Conservation (phyloP, 2,113 vertebrate species). For the Todiramphus chloris region DNA sequence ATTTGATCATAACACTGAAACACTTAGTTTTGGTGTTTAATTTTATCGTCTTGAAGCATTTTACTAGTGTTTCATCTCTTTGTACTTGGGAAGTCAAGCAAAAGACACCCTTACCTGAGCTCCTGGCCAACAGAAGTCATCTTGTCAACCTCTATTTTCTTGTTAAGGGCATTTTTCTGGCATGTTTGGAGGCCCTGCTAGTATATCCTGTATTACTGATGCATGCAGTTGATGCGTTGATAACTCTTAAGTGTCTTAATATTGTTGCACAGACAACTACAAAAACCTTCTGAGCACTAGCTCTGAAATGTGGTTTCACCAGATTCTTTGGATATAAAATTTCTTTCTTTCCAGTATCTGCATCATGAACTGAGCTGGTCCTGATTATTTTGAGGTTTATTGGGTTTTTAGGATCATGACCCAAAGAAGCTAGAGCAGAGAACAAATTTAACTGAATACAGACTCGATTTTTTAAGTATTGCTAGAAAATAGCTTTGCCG, state of each 20-base stretch:
- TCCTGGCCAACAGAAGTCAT: neutral
- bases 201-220: neutral
- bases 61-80: neutral
- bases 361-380: neutral
- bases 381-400: constrained; percentile 21
- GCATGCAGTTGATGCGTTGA: neutral
- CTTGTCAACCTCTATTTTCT: neutral
- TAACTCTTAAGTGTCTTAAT: neutral
- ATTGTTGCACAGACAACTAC: neutral
- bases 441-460: neutral
- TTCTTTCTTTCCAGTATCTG: neutral
- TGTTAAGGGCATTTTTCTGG: neutral
- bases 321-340: neutral
- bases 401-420: neutral
- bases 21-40: neutral
- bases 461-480: neutral
- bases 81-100: rapidly evolving
- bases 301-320: neutral
- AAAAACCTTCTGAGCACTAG: neutral
- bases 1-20: neutral
- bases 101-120: neutral
- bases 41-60: neutral
- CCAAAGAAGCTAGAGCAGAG: neutral
- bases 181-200: neutral
- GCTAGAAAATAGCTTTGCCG: neutral